Conservation (phyloP, 2,797 vertebrate species). For the Chiroxiphia lanceolata region DNA sequence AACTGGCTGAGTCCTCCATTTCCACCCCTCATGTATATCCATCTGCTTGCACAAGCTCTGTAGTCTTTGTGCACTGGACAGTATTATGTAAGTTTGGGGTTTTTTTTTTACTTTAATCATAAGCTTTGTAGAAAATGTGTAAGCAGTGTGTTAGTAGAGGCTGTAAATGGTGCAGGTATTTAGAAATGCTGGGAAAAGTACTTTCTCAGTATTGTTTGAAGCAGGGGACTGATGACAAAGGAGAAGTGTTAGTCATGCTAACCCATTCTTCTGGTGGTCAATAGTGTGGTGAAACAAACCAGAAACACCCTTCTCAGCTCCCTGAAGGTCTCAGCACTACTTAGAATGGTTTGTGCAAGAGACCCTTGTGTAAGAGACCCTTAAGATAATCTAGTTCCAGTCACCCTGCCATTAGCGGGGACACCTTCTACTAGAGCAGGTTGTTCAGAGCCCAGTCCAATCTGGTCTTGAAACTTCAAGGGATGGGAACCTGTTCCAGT, state of each 20-base stretch:
- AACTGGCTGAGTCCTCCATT: not conserved
- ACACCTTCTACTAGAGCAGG: not conserved
- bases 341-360: not conserved
- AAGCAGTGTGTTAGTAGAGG: not conserved
- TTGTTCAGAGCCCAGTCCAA: not conserved
- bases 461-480: not conserved
- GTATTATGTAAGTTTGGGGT: fast-evolving
- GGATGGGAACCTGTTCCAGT: not conserved
- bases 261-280: not conserved
- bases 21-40: not conserved
- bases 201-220: not conserved
- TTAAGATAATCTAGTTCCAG: not conserved
- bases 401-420: fast-evolving
- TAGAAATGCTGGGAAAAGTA: not conserved
- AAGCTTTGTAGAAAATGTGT: not conserved
- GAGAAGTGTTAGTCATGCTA: not conserved
- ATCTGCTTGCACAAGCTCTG: not conserved
- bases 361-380: not conserved
- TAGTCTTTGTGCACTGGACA: not conserved
- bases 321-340: not conserved
- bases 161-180: not conserved
- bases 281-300: not conserved
- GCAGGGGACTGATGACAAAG: not conserved
- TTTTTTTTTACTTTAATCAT: not conserved
- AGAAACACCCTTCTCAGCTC: not conserved